phyloP scores from a whole-genome alignment of 2,888 invertebrate species.

The Parapristionchus giblindavisi region DNA sequence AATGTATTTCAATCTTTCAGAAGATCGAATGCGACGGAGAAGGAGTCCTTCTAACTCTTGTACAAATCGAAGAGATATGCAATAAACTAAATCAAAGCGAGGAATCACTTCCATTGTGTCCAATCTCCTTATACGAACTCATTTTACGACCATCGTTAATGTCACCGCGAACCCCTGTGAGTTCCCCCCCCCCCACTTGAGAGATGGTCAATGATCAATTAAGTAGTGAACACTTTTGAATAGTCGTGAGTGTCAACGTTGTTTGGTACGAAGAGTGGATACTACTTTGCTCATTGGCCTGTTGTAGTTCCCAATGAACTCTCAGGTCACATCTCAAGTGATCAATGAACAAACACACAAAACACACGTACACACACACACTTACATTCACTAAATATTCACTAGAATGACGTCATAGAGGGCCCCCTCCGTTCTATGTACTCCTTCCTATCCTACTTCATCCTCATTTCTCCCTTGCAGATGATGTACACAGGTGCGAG shows the following conservation, averaged over 20 bases:
- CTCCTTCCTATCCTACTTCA: too few relatives aligned
- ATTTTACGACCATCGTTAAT: slow-evolving; percentile 51
- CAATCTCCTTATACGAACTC: slow-evolving; percentile 41
- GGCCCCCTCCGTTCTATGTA: background rate
- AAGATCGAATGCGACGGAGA: slow-evolving; percentile 40
- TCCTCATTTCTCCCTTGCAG: slow-evolving; percentile 18
- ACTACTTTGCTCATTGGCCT: background rate
- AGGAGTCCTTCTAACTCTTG: slow-evolving; percentile 56
- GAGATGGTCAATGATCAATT: too few relatives aligned
- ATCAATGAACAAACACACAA: slow-evolving; percentile 14
- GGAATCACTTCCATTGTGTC: slow-evolving; percentile 36
- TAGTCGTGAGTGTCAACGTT: slow-evolving; percentile 10
- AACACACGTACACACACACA: too few relatives aligned
- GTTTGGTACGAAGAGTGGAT: slow-evolving; percentile 11
- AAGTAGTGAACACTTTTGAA: too few relatives aligned
- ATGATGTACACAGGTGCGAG: slow-evolving; percentile 26
- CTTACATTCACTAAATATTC: too few relatives aligned
- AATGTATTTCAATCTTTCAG: slow-evolving; percentile 10
- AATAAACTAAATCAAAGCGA: slow-evolving; percentile 46
- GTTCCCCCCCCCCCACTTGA: background rate
- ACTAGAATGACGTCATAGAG: slow-evolving; percentile 33
- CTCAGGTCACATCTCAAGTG: too few relatives aligned
- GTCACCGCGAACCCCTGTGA: slow-evolving; percentile 47
- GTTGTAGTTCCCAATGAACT: slow-evolving; percentile 1
- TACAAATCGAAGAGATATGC: slow-evolving; percentile 64